Evolutionary conservation across 1,140 invertebrate genomes (phyloP).

Genomic region (Drosophila triauraria): DNA sequence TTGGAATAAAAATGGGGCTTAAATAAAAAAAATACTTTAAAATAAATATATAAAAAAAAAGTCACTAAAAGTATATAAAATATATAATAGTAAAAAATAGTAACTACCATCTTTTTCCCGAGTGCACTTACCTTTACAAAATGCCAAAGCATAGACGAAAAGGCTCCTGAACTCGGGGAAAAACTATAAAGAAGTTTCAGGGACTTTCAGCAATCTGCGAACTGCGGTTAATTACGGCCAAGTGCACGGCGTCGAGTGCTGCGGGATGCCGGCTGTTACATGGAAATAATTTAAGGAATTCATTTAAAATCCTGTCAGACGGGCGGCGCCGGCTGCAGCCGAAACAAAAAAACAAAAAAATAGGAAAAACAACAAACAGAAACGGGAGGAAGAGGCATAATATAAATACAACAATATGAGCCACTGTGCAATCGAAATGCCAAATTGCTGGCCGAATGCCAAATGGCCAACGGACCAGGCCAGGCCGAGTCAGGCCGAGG

Average conservation of each 20-base stretch:
- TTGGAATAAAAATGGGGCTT: neutral
- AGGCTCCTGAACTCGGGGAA: neutral
- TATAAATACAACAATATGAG: slow-evolving; percentile 54
- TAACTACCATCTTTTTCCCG: neutral
- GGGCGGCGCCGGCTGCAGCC: slow-evolving; percentile 18
- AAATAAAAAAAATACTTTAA: too few relatives aligned
- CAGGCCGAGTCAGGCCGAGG: slow-evolving; percentile 11
- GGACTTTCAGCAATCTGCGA: slow-evolving; percentile 11
- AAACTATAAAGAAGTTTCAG: slow-evolving; percentile 18
- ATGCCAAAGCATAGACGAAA: slow-evolving; percentile 9
- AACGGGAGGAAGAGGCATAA: neutral
- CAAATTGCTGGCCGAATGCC: slow-evolving; percentile 78
- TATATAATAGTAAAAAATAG: neutral
- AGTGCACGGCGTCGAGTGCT: slow-evolving; percentile 29
- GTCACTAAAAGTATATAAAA: neutral
- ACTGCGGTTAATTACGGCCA: slow-evolving; percentile 48
- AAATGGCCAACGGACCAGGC: slow-evolving; percentile 62
- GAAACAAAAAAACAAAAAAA: neutral
- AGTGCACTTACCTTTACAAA: slow-evolving; percentile 6
- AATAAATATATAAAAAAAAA: neutral
- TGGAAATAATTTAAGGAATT: slow-evolving; percentile 45
- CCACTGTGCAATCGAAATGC: slow-evolving; percentile 74
- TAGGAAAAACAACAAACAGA: slow-evolving; percentile 3
- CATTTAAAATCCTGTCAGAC: slow-evolving; percentile 39
- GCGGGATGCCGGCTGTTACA: slow-evolving; percentile 19